Evolutionary conservation across 2,888 invertebrate genomes (phyloP), one percentile per base, ranked within the genome.

Genomic region (Tenthredo mesomela): DNA sequence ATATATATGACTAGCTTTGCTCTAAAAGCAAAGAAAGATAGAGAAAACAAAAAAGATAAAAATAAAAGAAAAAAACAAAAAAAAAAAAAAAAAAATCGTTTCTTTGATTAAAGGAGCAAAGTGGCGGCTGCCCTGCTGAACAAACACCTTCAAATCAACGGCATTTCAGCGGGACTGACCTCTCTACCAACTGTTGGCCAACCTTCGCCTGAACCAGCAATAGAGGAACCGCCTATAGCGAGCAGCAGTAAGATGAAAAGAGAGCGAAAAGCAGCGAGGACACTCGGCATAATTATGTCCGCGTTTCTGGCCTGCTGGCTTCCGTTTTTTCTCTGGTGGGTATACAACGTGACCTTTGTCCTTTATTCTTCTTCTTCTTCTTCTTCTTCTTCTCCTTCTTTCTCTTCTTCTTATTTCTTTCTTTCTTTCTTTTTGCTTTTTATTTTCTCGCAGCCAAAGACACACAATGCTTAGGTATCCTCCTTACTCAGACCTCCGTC

Each of bases 271-370:
- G 98, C 98, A 0, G 98, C 98, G 2, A 95, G 98, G 91, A 99
- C 99, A 15, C 95, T 99, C 70, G 99, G 99, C 85, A 98, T 99
- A 92, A 98, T 99, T 91, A 98, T 99, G 97, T 98, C 98, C 50
- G 98, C 98, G 0, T 99, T 99, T 93, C 94, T 99, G 86, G 96
- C 98, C 9, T 99, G 99, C 93, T 99, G 98, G 98, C 95, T 98
- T 87, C 99, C 99, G 6, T 99, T 99, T 95, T 99, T 99, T 93
- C 94, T 98, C 85, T 98, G 98, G 98, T 97, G 93, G 95, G 77
- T 77, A 77, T 50, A 77, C 47, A 9, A 10, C 40, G 71, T n/a
- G 67, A 33, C 67, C 67, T 67, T 67, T 67, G 88, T 33, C 84
- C 84, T 83, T 83, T n/a, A n/a, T n/a, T n/a, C 40, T 21, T n/a